Base-by-base conservation (phyloP, 2,888 invertebrate species). In the Muschampia plurimacula region DNA sequence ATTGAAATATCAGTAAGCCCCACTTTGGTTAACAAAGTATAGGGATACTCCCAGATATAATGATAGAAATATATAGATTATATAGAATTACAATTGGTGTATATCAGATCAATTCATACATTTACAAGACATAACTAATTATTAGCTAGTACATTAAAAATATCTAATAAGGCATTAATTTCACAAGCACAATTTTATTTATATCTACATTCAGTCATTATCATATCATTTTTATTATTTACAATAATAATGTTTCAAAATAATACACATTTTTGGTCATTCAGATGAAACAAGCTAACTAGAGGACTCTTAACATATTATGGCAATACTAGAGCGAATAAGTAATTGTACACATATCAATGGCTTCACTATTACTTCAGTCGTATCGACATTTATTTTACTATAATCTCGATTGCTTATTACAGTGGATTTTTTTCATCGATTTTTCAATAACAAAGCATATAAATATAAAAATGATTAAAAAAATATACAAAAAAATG, bases 121-220 rank as follows among this genome's bases (percentile, higher is more conserved):
- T 86, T 77, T 81, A 88, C 88, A 90, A 89, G 89, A 90, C 88
- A 89, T 84, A 84, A 86, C 79, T 79, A 79, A 59, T 71, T 62
- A 36, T 28, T 46, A 52, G 46, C 28, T 80, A 79, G 80, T 44
- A 62, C 63, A 49, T 73, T 71, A 70, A 72, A 70, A 66, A 46
- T 68, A 68, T 57, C 41, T 60, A 62, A 57, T 67, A 67, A 72
- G 72, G 67, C 72, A 72, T 72, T 46, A 52, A 44, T 71, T 67
- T 67, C 67, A 67, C 72, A 72, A 72, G 60, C 63, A 68, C 82
- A 83, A 81, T 89, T 39, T 39, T 39, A 39, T 46, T 67, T 72
- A 71, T 67, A 88, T 86, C 84, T 90, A 90, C 88, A 89, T 81
- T 88, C 88, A 90, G 88, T 87, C 88, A 72, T 36, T 72, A 72